These are phyloP conservation scores for Synanthedon tipuliformis DNA, from an alignment of 2,888 invertebrate species.

Conservation along the genomic window DNA sequence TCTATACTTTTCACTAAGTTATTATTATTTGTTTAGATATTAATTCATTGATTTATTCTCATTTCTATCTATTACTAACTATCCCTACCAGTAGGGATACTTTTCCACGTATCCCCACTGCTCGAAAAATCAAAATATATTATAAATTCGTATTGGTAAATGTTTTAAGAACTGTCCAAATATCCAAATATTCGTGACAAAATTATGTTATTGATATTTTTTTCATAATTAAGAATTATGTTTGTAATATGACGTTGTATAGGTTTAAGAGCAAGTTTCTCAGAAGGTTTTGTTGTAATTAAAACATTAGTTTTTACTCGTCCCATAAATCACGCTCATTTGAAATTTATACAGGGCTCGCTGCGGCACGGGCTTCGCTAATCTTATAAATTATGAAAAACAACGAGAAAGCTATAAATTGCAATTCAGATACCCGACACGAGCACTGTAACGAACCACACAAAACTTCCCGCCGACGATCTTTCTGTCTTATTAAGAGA, in stretches of 20 bases:
- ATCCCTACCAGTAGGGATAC: no score
- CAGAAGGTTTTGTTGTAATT: conserved; percentile 11
- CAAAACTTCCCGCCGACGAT: background rate
- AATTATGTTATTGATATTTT: no score
- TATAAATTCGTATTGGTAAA: no score
- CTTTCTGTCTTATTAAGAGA: background rate
- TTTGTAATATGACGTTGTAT: background rate
- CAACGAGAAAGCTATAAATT: conserved; percentile 50
- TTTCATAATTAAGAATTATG: background rate
- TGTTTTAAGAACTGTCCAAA: no score
- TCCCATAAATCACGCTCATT: conserved; percentile 44
- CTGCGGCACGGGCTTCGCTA: conserved; percentile 26
- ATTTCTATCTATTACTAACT: no score
- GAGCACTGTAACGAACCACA: conserved; percentile 13
- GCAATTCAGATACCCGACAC: conserved; percentile 34
- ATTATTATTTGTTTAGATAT: no score
- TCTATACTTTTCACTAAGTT: no score
- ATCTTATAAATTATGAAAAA: conserved; percentile 58
- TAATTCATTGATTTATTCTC: no score
- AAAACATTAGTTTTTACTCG: conserved; percentile 27
- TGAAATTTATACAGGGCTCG: conserved; percentile 42
- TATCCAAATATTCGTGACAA: no score
- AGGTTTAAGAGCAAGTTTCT: background rate
- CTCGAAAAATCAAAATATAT: no score
- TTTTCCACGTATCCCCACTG: no score